Percentiles rank a stretch among this genome's conserved stretches.
These are phyloP conservation scores for Hemiprocne comata DNA, from an alignment of 2,113 vertebrate genomes.

Conservation along the genomic window DNA sequence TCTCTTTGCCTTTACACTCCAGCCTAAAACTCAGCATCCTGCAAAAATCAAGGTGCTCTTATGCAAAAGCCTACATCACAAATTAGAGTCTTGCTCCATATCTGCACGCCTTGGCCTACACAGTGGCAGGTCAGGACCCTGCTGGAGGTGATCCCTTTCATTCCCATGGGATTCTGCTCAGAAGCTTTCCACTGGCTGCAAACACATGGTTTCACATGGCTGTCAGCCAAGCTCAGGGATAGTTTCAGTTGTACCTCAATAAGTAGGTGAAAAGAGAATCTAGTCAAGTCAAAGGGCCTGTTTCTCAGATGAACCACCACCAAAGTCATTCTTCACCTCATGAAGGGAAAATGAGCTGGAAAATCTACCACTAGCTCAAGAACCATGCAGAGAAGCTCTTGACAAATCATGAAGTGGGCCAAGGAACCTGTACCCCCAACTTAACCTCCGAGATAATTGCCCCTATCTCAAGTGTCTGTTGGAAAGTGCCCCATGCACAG, in stretches of 20 bases:
- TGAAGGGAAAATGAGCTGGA: neutral
- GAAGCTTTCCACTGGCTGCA: neutral
- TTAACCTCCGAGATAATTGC: neutral
- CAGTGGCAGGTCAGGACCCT: neutral
- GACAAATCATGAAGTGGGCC: neutral
- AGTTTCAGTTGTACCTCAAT: neutral
- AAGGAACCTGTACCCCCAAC: neutral
- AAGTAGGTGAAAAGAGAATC: neutral
- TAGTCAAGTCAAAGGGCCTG: neutral
- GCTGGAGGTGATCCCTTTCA: rapidly evolving
- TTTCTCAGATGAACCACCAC: neutral
- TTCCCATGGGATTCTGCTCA: neutral
- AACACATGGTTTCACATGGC: constrained; percentile 1
- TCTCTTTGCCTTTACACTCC: neutral
- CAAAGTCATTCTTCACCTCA: neutral
- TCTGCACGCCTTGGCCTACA: rapidly evolving
- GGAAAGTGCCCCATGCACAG: no score
- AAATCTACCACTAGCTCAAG: neutral
- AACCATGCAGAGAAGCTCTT: neutral
- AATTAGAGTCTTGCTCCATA: neutral
- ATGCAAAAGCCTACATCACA: neutral
- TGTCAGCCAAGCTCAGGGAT: neutral
- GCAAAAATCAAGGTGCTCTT: neutral
- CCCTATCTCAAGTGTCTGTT: neutral
- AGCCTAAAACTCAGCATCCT: neutral